phyloP scores from a whole-genome alignment of 2,888 invertebrate genomes.

The Andrena fulva region DNA sequence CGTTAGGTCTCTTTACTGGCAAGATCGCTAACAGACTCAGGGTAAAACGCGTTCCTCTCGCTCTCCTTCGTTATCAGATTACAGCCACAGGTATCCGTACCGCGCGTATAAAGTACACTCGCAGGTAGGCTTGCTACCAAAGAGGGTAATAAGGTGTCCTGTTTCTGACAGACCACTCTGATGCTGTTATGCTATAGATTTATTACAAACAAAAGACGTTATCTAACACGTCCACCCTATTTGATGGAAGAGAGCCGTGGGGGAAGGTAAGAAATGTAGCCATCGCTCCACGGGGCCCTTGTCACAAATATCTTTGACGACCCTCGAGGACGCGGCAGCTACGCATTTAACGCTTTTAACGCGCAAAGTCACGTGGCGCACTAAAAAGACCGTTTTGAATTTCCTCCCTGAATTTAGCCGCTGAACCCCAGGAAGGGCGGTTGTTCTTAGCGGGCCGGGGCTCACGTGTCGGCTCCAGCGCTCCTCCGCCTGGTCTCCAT shows the following conservation, averaged over 20 bases:
- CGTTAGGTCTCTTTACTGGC: too few species aligned
- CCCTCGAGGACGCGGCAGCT: constrained; percentile 12
- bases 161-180: too few species aligned
- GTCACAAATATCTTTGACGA: constrained; percentile 6
- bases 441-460: constrained; percentile 17
- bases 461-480: constrained; percentile 25
- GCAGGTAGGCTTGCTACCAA: too few species aligned
- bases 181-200: too few species aligned
- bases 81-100: too few species aligned
- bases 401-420: constrained; percentile 61
- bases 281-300: background rate
- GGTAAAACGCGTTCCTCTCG: too few species aligned
- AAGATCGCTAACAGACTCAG: too few species aligned
- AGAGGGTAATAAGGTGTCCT: too few species aligned
- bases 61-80: too few species aligned
- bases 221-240: too few species aligned
- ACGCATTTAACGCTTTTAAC: constrained; percentile 42
- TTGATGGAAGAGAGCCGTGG: background rate
- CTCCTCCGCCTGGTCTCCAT: constrained; percentile 25
- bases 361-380: constrained; percentile 53
- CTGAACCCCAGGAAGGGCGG: constrained; percentile 48
- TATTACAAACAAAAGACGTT: too few species aligned
- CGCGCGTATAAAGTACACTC: too few species aligned
- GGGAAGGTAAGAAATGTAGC: background rate
- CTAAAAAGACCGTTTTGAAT: constrained; percentile 65